Percentiles rank a stretch among this genome's conserved stretches.
These are phyloP conservation scores for Smithornis capensis DNA, from an alignment of 2,113 vertebrate genomes.

Conservation along the genomic window DNA sequence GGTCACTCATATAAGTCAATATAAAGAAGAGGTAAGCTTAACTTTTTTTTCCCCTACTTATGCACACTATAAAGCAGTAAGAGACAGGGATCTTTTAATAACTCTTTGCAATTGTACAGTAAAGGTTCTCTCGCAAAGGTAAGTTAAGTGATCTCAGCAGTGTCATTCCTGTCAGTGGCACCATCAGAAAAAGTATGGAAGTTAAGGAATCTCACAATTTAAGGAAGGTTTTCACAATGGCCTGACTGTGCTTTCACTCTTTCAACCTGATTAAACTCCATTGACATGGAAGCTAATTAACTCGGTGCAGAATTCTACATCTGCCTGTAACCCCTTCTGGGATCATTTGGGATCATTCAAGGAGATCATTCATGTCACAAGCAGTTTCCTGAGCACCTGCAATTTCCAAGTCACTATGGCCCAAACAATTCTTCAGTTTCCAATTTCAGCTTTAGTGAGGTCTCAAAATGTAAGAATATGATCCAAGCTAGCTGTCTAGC, in stretches of 20 bases:
- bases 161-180: background rate
- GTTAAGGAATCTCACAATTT: background rate
- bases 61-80: background rate
- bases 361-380: background rate
- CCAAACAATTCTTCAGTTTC: background rate
- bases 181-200: background rate
- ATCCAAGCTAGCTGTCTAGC: background rate
- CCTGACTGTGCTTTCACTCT: background rate
- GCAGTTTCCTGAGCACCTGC: background rate
- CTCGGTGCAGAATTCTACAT: background rate
- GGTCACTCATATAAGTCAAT: background rate
- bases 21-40: background rate
- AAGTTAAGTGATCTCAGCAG: background rate
- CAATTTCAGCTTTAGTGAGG: background rate
- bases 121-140: background rate
- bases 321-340: background rate
- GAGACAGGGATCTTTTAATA: background rate
- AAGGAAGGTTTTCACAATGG: background rate
- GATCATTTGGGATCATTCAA: background rate
- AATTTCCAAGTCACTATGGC: background rate
- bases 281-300: background rate
- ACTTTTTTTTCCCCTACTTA: background rate
- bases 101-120: background rate
- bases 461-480: background rate
- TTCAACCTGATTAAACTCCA: background rate